Conservation (phyloP, 2,888 invertebrate genomes). For the Incurvaria masculella region DNA sequence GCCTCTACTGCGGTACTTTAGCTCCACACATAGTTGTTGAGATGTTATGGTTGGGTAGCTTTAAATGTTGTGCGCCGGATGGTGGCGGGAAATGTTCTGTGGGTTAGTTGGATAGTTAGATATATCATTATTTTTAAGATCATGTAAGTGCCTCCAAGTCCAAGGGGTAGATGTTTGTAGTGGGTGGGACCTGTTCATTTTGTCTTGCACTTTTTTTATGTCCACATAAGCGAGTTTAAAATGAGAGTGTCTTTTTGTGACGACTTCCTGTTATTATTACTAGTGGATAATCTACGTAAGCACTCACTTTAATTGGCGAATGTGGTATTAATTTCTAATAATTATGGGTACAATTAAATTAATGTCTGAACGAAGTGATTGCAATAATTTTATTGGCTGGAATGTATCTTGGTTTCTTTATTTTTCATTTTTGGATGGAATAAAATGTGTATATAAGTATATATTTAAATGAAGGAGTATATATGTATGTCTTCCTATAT, state of each 20-base stretch:
- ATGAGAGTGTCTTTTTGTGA: conserved; percentile 6
- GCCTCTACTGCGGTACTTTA: not conserved
- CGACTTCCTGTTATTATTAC: not conserved
- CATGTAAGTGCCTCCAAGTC: conserved; percentile 53
- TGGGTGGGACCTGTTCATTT: not conserved
- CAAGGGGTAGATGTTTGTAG: conserved; percentile 33
- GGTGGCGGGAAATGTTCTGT: conserved; percentile 24
- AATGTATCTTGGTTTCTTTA: not conserved
- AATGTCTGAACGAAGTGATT: not conserved
- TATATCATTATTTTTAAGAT: conserved; percentile 54
- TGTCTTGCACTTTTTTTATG: not conserved
- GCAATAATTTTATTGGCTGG: not conserved
- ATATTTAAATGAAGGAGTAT: conserved; percentile 21
- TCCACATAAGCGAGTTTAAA: not conserved
- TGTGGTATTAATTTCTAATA: not conserved
- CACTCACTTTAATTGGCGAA: not conserved
- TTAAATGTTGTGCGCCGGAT: conserved; percentile 34
- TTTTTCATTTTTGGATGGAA: not conserved
- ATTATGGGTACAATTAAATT: not conserved
- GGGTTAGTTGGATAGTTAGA: conserved; percentile 36
- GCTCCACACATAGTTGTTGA: too few relatives aligned
- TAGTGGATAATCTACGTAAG: not conserved
- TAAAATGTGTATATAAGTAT: conserved; percentile 21
- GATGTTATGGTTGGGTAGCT: conserved; percentile 47
- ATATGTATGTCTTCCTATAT: conserved; percentile 51